These are phyloP conservation scores for Aldrovandia affinis DNA, from an alignment of 2,797 vertebrate species.

Conservation along the genomic window DNA sequence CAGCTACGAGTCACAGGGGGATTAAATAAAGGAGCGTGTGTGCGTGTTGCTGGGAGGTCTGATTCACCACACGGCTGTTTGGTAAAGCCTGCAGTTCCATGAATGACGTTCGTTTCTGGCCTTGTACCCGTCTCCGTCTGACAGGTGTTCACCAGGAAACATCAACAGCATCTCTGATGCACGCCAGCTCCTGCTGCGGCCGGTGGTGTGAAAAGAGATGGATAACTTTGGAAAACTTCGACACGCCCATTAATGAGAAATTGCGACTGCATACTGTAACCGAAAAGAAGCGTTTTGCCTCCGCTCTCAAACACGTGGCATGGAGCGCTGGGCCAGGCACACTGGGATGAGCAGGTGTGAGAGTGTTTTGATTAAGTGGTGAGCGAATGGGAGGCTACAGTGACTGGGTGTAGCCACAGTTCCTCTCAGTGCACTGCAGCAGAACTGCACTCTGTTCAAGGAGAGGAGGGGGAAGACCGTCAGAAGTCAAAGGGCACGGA, in stretches of 20 bases:
- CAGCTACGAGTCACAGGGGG: constrained; percentile 1
- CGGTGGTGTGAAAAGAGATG: neutral
- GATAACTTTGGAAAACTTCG: neutral
- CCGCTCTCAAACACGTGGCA: neutral
- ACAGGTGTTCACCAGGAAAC: constrained; percentile 19
- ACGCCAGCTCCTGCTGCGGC: constrained; percentile 22
- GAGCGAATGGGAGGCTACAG: neutral
- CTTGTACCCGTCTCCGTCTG: constrained; percentile 14
- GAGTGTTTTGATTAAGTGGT: neutral
- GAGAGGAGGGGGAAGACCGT: neutral
- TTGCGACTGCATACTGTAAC: neutral
- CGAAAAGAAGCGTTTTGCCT: neutral
- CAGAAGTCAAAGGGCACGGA: neutral
- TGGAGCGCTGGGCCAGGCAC: neutral
- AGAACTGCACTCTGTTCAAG: neutral
- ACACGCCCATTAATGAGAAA: constrained; percentile 10
- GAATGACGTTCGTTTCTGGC: constrained; percentile 26
- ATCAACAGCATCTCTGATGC: constrained; percentile 14
- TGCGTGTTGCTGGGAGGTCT: constrained; percentile 19
- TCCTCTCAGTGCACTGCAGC: neutral
- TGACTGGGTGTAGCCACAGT: neutral
- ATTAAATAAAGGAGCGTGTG: constrained; percentile 14
- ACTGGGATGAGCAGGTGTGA: neutral
- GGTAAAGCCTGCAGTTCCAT: neutral
- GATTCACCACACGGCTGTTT: constrained; percentile 6